Conservation (phyloP, 1,140 invertebrate genomes). For the Drosophila mauritiana region DNA sequence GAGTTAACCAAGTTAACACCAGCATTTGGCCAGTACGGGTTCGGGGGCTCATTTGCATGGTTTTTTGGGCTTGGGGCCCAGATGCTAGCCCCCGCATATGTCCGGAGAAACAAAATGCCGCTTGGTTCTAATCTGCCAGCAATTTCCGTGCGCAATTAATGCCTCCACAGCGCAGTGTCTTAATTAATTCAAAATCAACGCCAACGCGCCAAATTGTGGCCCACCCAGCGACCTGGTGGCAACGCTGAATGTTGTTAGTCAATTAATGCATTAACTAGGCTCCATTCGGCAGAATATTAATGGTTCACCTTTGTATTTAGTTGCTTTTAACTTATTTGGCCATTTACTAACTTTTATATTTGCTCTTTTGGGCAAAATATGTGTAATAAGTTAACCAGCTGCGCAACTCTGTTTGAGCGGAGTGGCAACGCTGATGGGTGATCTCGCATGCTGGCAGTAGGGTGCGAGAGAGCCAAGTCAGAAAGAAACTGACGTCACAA, state of each 20-base stretch:
- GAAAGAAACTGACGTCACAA: conserved; percentile 39
- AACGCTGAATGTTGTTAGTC: background rate
- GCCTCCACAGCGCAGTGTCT: conserved; percentile 15
- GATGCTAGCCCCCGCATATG: conserved; percentile 52
- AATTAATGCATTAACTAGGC: background rate
- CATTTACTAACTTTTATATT: conserved; percentile 9
- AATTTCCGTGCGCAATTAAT: conserved; percentile 76
- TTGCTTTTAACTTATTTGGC: background rate
- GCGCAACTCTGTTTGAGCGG: conserved; percentile 15
- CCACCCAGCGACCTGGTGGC: conserved; percentile 6
- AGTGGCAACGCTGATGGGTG: conserved; percentile 46
- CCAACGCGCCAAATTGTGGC: conserved; percentile 69
- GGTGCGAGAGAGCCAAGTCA: conserved; percentile 4
- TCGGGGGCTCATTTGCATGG: conserved; percentile 60
- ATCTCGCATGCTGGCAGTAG: conserved; percentile 29
- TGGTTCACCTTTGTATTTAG: conserved; percentile 29
- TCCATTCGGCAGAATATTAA: background rate
- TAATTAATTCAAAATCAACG: conserved; percentile 67
- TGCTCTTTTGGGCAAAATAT: conserved; percentile 30
- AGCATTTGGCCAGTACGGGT: conserved; percentile 64
- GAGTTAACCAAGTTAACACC: conserved; percentile 63
- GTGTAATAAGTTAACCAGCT: conserved; percentile 49
- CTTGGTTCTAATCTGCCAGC: conserved; percentile 64
- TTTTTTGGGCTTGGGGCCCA: conserved; percentile 73
- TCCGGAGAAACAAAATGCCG: conserved; percentile 32